phyloP scores from a whole-genome alignment of 2,797 vertebrate species.

The Cyclopterus lumpus region DNA sequence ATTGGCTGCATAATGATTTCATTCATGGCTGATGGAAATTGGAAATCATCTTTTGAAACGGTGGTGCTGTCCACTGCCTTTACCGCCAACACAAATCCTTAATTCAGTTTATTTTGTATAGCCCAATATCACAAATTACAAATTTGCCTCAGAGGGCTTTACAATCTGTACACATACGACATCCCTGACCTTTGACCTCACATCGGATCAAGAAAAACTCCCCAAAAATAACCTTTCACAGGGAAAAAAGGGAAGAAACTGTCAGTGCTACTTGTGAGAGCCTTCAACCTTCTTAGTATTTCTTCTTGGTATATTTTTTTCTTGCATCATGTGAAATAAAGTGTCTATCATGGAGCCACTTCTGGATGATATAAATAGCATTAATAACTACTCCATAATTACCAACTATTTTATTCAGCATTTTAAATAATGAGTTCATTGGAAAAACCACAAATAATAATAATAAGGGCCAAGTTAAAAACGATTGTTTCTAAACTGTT shows the following conservation, averaged over 20 bases:
- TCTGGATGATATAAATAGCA: neutral
- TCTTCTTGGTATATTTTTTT: slow-evolving; percentile 55
- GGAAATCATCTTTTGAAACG: slow-evolving; percentile 76
- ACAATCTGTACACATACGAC: no score
- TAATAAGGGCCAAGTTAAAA: no score
- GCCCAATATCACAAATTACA: no score
- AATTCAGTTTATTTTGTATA: no score
- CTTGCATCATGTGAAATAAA: slow-evolving; percentile 33
- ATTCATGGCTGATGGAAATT: slow-evolving; percentile 76
- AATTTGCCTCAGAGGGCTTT: no score
- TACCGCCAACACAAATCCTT: slow-evolving; percentile 28
- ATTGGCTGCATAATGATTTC: slow-evolving; percentile 68
- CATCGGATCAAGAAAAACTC: no score
- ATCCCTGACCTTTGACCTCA: no score
- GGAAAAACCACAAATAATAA: neutral
- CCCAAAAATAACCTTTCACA: no score
- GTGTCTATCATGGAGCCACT: slow-evolving; percentile 1
- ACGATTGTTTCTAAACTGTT: no score
- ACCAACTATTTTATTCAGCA: neutral
- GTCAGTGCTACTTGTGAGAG: slow-evolving; percentile 25
- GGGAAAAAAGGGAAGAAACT: no score
- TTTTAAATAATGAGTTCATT: neutral
- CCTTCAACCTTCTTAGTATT: slow-evolving; percentile 58
- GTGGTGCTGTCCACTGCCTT: slow-evolving; percentile 60
- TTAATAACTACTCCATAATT: neutral